Percentiles rank a stretch among this genome's conserved stretches.
Evolutionary conservation across 2,113 vertebrate species (phyloP).

Genomic region (Podarcis cretensis): DNA sequence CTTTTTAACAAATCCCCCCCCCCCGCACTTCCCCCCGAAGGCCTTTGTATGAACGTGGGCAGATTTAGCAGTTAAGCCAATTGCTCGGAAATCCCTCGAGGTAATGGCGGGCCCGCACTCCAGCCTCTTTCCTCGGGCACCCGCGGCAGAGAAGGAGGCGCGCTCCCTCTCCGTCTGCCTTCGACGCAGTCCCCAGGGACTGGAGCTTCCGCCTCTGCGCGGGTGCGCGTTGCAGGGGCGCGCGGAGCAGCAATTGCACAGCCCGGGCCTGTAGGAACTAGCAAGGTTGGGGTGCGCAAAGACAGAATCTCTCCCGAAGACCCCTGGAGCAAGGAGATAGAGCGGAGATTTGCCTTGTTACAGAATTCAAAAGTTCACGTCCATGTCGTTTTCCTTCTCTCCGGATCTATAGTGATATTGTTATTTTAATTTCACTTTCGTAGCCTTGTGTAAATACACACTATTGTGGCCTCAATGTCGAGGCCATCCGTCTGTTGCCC

Average conservation of each 20-base stretch:
- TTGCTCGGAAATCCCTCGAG: slow-evolving; percentile 62
- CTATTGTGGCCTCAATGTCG: not conserved
- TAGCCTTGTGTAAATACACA: not conserved
- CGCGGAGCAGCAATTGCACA: not conserved
- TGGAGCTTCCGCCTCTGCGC: slow-evolving; percentile 42
- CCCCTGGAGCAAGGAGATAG: slow-evolving; percentile 13
- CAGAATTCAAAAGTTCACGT: not conserved
- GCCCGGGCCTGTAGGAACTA: not conserved
- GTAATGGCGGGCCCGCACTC: slow-evolving; percentile 36
- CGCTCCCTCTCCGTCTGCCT: not conserved
- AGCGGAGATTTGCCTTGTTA: not conserved
- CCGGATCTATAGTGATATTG: not conserved
- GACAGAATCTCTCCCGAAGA: slow-evolving; percentile 14
- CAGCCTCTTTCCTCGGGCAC: slow-evolving; percentile 7
- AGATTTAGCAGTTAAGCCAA: slow-evolving; percentile 71
- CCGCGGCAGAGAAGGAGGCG: not conserved
- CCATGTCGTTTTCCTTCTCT: not conserved
- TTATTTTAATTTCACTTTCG: not conserved
- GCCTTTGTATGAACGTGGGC: slow-evolving; percentile 68
- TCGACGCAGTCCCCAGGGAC: slow-evolving; percentile 36
- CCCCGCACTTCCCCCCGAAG: not conserved
- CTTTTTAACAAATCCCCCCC: slow-evolving; percentile 24
- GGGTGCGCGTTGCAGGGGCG: not conserved
- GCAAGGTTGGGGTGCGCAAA: slow-evolving; percentile 28
- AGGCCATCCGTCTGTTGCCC: not conserved